Base-by-base conservation (phyloP, 1,140 invertebrate species). In the Acromyrmex charruanus region DNA sequence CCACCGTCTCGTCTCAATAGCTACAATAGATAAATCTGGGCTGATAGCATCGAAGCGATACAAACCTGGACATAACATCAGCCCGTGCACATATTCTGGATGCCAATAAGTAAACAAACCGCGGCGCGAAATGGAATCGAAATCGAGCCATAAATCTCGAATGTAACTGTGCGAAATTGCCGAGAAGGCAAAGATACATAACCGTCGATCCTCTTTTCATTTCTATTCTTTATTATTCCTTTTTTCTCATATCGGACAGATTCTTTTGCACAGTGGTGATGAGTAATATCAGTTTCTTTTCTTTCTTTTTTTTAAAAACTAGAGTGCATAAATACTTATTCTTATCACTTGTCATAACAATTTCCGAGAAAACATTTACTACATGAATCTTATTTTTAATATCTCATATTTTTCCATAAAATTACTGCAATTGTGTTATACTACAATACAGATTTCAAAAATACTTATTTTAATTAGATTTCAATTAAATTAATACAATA, bases 71-170 rank as follows among this genome's bases (percentile, higher is more conserved):
- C 53, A 39, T 80, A 86, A 79, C 75, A 79, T 68, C 75, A 80
- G 53, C 53, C 28, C 10, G 53, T n/a, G 72, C 55, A 84, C 86
- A 87, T 88, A 85, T 87, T 85, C 53, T 77, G 69, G 84, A 81
- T 89, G 86, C 75, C 89, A 92, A 93, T 92, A 91, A 92, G 90
- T 91, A 93, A 92, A 92, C 88, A 91, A 91, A 90, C 88, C 77
- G 85, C 86, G 85, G 85, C 71, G 85, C 87, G 87, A 92, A 92
- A 93, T 93, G 91, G 91, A 93, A 93, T 91, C 88, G 90, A 91
- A 92, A 93, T 93, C 88, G 89, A 87, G 77, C 90, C 89, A 91
- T 93, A 93, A 93, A 93, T 93, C 89, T 91, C 86, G 80, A 85
- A 91, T 89, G 90, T 90, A 85, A 89, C 74, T 55, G 77, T 80